These are phyloP conservation scores for Dexiosoma caninum DNA, from an alignment of 2,888 invertebrate species.

Conservation along the genomic window DNA sequence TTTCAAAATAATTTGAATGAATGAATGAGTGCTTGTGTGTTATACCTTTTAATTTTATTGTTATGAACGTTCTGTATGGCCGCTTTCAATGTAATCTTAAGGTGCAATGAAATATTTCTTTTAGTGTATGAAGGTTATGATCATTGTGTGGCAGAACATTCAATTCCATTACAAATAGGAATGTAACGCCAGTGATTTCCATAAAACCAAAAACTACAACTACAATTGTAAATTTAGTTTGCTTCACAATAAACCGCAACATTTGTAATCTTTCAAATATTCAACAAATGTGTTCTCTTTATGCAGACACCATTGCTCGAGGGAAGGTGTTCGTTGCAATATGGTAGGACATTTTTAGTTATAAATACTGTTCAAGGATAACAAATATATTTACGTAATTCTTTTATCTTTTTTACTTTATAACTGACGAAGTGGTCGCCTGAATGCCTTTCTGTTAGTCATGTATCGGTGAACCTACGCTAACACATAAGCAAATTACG, in stretches of 20 bases:
- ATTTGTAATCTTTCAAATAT: constrained; percentile 14
- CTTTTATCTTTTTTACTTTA: too few species aligned
- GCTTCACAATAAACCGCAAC: not conserved
- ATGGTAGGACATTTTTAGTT: too few species aligned
- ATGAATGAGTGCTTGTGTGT: not conserved
- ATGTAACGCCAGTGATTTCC: not conserved
- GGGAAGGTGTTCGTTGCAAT: not conserved
- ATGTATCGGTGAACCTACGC: too few species aligned
- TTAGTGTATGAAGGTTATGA: not conserved
- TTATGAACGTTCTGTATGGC: not conserved
- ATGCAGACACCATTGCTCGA: not conserved
- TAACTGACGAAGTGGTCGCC: too few species aligned
- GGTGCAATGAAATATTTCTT: too few species aligned
- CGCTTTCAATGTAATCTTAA: too few species aligned
- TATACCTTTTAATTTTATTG: not conserved
- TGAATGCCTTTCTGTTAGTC: too few species aligned
- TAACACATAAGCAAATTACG: too few species aligned
- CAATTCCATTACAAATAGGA: not conserved
- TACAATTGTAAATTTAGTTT: not conserved
- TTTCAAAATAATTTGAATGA: not conserved
- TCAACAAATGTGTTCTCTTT: not conserved
- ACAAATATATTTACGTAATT: too few species aligned
- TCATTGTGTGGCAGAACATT: not conserved
- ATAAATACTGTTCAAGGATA: too few species aligned
- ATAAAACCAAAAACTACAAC: not conserved